Evolutionary conservation across 2,888 invertebrate genomes (phyloP).

Genomic region (Ichneumoninae sp.): DNA sequence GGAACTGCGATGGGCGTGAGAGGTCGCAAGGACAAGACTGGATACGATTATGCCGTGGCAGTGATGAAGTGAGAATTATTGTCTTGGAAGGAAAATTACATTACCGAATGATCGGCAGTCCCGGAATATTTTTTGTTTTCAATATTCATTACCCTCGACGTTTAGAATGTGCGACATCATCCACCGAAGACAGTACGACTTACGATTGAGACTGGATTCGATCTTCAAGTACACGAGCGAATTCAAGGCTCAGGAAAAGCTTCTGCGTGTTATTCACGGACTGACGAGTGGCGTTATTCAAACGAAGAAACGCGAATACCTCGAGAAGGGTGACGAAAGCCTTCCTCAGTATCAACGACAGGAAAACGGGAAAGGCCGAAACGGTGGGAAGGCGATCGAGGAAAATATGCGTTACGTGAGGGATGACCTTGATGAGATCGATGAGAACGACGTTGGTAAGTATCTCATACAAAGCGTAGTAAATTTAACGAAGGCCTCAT

Average conservation of each 20-base stretch:
- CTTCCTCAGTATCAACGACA: constrained; percentile 56
- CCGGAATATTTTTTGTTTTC: background rate
- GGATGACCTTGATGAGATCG: constrained; percentile 85
- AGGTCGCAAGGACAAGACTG: constrained; percentile 84
- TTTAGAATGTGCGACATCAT: constrained; percentile 86
- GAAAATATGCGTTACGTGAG: constrained; percentile 78
- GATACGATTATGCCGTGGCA: constrained; percentile 86
- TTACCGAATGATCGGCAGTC: background rate
- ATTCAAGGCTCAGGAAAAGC: constrained; percentile 83
- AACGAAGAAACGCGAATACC: constrained; percentile 73
- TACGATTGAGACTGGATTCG: constrained; percentile 84
- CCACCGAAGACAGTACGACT: constrained; percentile 85
- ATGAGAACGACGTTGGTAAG: constrained; percentile 84
- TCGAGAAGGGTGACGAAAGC: constrained; percentile 65
- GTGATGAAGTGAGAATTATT: constrained; percentile 85
- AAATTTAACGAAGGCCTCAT: constrained; percentile 34
- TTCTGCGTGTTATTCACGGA: constrained; percentile 85
- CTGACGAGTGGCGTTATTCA: constrained; percentile 84
- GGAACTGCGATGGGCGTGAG: constrained; percentile 87
- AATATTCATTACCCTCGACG: background rate
- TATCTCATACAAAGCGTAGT: background rate
- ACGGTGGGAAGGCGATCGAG: constrained; percentile 70
- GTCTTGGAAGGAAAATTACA: background rate
- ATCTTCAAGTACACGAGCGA: constrained; percentile 85
- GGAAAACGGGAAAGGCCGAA: constrained; percentile 72